These are phyloP conservation scores for Trachelus tabidus DNA, from an alignment of 2,888 invertebrate genomes.

Conservation along the genomic window DNA sequence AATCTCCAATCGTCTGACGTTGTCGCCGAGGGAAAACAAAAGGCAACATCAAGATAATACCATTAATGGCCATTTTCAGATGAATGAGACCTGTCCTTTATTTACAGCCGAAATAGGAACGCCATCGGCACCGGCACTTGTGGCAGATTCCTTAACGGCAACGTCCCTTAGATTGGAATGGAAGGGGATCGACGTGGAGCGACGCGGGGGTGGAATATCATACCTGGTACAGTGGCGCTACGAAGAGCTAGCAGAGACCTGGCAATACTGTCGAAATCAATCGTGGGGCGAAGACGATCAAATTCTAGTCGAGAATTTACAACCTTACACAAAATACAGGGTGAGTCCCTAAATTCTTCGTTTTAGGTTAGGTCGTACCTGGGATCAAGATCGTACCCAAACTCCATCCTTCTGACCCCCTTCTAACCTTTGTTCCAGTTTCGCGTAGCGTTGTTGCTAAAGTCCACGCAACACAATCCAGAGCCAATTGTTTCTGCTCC, in stretches of 20 bases:
- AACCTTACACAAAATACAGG: slow-evolving; percentile 90
- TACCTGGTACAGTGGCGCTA: slow-evolving; percentile 81
- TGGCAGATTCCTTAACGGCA: slow-evolving; percentile 81
- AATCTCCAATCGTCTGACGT: background rate
- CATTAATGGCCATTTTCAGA: no score
- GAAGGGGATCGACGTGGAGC: slow-evolving; percentile 67
- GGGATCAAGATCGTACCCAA: no score
- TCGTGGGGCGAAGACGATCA: slow-evolving; percentile 75
- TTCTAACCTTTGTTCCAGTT: slow-evolving; percentile 72
- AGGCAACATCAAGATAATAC: no score
- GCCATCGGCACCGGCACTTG: slow-evolving; percentile 80
- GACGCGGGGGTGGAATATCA: slow-evolving; percentile 69
- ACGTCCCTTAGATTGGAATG: slow-evolving; percentile 85
- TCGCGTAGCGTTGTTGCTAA: slow-evolving; percentile 83
- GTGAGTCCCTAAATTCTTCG: slow-evolving; percentile 68
- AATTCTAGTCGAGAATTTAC: slow-evolving; percentile 80
- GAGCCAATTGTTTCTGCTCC: slow-evolving; percentile 80
- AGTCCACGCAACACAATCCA: slow-evolving; percentile 72
- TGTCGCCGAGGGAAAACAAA: no score
- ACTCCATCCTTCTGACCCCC: no score
- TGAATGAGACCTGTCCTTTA: no score
- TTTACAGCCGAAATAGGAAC: slow-evolving; percentile 73
- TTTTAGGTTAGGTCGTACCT: background rate
- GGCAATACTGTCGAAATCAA: slow-evolving; percentile 86
- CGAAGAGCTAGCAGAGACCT: slow-evolving; percentile 76